Evolutionary conservation across 2,888 invertebrate species (phyloP).

Genomic region (Oligia strigilis): DNA sequence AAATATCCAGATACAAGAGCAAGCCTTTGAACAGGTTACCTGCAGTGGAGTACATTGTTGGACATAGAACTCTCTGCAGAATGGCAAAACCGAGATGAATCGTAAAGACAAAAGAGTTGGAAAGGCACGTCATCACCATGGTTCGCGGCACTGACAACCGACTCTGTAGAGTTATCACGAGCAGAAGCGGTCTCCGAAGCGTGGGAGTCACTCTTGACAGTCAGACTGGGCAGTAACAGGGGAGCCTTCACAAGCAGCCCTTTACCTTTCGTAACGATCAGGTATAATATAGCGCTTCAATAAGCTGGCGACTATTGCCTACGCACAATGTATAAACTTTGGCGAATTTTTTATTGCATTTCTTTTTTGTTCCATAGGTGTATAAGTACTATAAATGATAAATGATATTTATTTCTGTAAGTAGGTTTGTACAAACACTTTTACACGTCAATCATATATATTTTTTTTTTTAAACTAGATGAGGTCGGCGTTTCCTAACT

Average conservation of each 20-base stretch:
- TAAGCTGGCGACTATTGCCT: constrained; percentile 39
- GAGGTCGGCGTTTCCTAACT: too few relatives aligned
- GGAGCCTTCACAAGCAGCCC: constrained; percentile 7
- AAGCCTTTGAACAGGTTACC: constrained; percentile 26
- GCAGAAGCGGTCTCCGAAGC: neutral
- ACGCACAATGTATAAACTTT: constrained; percentile 19
- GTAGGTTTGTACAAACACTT: too few relatives aligned
- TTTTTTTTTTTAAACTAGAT: too few relatives aligned
- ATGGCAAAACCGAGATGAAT: constrained; percentile 11
- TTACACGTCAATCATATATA: too few relatives aligned
- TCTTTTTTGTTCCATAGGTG: neutral
- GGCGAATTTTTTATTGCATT: constrained; percentile 4
- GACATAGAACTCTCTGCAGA: constrained; percentile 19
- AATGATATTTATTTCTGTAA: too few relatives aligned
- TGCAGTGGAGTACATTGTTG: constrained; percentile 16
- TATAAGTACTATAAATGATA: too few relatives aligned
- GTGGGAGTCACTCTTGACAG: neutral
- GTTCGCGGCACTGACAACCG: constrained; percentile 6
- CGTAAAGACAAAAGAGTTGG: neutral
- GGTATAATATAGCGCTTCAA: constrained; percentile 40
- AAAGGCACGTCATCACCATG: neutral
- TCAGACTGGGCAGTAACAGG: neutral
- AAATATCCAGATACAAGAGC: neutral
- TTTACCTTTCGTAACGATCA: constrained; percentile 47
- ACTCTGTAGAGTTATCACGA: constrained; percentile 1